Evolutionary conservation across 2,888 invertebrate species (phyloP), one percentile per base, ranked within the genome.

Genomic region (Brachylomia viminalis): DNA sequence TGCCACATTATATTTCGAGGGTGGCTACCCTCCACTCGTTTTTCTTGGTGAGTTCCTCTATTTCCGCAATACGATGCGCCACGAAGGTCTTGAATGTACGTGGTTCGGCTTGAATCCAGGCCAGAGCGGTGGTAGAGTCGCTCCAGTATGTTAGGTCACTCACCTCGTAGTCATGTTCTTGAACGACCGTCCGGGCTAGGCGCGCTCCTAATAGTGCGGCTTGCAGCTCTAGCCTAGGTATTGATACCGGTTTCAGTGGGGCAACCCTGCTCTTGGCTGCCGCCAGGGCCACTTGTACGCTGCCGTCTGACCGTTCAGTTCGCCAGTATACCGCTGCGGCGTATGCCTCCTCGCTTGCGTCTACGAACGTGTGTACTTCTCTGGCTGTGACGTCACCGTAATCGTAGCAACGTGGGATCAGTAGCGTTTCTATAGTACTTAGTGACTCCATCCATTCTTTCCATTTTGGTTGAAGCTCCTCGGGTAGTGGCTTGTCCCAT

Each of bases 251-350:
- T 65, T 65, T 65, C 1, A 47, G 47, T 47, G 65, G 47, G 30
- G 47, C 47, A 47, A 65, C 65, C 30, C 64, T 45, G n/a, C 64
- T 64, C 45, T 64, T 64, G 27, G 42, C 64, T 64, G 64, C 64
- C 8, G 27, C 45, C 42, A 64, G 64, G 20, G 64, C 27, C 45
- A 64, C 64, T 20, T 64, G 62, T n/a, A 64, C 27, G 33, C 52
- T 67, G 52, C 66, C 66, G 52, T 67, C 66, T 66, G 33, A 52
- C 17, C 66, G 15, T 52, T 67, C 52, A 0, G 52, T 67, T n/a
- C 66, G 66, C 66, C 66, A 67, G 10, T 67, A 67, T 11, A 67
- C 66, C n/a, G 52, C 33, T 5, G 66, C 66, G 33, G 67, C 67
- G 52, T 67, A 67, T 1, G 52, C 67, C 17, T 52, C 67, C 38